These are phyloP conservation scores for Buteo buteo DNA, from an alignment of 2,113 vertebrate species.

Conservation along the genomic window DNA sequence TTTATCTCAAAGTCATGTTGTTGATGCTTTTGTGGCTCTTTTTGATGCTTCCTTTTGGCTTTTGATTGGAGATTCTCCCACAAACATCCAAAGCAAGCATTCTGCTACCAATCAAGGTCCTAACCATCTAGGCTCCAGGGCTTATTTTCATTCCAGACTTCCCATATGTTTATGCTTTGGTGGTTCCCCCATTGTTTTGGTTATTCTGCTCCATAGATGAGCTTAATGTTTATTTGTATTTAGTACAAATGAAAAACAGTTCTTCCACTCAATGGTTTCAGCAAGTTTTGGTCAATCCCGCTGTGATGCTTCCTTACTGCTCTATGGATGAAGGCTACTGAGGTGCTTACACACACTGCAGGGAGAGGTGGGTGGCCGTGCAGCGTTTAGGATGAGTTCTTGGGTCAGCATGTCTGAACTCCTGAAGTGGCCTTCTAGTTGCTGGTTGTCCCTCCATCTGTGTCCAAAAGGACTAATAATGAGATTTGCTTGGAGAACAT, in stretches of 20 bases:
- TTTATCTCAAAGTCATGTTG: conserved; percentile 41
- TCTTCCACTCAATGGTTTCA: conserved; percentile 5
- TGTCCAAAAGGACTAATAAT: neutral
- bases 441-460: neutral
- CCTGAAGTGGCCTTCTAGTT: neutral
- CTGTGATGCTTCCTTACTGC: neutral
- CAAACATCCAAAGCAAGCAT: conserved; percentile 51
- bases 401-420: neutral
- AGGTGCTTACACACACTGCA: neutral
- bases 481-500: neutral
- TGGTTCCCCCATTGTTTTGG: conserved; percentile 49
- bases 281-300: neutral
- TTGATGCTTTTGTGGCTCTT: conserved; percentile 48
- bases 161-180: conserved; percentile 59
- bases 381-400: neutral
- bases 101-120: conserved; percentile 41
- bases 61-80: conserved; percentile 39
- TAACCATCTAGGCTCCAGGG: conserved; percentile 47
- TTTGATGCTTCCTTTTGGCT: conserved; percentile 50
- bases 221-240: conserved; percentile 47
- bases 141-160: conserved; percentile 61
- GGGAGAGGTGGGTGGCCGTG: neutral
- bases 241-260: conserved; percentile 15
- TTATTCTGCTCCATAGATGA: conserved; percentile 44
- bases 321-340: neutral